These are phyloP conservation scores for Caenorhabditis latens DNA, from an alignment of 1,140 invertebrate species.

Conservation along the genomic window DNA sequence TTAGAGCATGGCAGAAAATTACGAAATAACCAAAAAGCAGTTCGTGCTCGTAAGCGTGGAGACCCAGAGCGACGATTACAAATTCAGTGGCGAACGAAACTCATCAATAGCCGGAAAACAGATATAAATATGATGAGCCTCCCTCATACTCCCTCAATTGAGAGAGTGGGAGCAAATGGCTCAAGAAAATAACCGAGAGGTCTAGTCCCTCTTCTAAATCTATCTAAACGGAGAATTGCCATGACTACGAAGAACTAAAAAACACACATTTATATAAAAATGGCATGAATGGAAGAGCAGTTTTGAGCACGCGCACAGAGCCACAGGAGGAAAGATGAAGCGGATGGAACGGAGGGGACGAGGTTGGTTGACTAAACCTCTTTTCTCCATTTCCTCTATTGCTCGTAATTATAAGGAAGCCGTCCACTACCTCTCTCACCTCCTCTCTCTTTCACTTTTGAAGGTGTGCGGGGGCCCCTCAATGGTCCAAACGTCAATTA, in stretches of 20 bases:
- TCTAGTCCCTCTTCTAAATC: background rate
- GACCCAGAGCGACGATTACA: background rate
- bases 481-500: conserved; percentile 34
- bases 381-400: background rate
- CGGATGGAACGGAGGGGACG: conserved; percentile 1
- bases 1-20: background rate
- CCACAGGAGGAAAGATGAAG: background rate
- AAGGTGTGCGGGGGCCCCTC: background rate
- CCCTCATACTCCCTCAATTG: background rate
- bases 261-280: background rate
- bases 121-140: conserved; percentile 42
- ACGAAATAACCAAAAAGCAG: conserved; percentile 26
- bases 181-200: background rate
- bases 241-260: conserved; percentile 38
- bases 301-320: background rate
- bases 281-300: conserved; percentile 24
- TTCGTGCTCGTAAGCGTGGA: background rate
- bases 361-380: background rate
- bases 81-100: conserved; percentile 16
- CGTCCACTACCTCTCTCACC: background rate
- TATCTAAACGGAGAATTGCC: conserved; percentile 24
- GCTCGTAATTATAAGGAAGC: conserved; percentile 36
- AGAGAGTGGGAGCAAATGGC: background rate
- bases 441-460: background rate
- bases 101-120: conserved; percentile 50